Evolutionary conservation across 2,113 vertebrate species (phyloP).

Genomic region (Scatophagus argus): DNA sequence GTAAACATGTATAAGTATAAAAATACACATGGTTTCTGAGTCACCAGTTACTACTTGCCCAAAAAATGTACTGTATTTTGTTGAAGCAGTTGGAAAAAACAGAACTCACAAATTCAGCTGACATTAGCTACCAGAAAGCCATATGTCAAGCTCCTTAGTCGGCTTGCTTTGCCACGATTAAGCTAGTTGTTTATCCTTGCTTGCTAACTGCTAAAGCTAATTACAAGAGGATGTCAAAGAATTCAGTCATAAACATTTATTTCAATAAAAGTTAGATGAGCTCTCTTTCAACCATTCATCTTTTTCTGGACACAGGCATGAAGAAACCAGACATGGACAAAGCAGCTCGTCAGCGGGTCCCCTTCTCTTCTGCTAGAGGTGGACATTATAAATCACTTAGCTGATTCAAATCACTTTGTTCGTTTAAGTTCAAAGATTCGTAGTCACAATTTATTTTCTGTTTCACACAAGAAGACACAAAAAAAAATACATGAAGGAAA

Average conservation of each 20-base stretch:
- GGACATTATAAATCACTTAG: no score
- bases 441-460: no score
- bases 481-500: no score
- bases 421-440: not conserved
- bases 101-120: not conserved
- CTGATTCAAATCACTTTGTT: not conserved
- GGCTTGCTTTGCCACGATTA: not conserved
- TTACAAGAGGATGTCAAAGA: not conserved
- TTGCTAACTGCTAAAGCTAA: not conserved
- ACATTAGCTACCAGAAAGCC: not conserved
- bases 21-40: not conserved
- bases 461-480: no score
- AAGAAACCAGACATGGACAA: not conserved
- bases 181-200: not conserved
- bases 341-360: not conserved
- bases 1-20: not conserved
- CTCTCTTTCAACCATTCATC: not conserved
- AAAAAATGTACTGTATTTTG: not conserved
- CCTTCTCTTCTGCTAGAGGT: not conserved
- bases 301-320: not conserved
- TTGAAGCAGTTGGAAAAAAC: not conserved
- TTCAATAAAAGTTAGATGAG: not conserved
- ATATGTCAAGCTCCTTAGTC: not conserved
- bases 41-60: not conserved
- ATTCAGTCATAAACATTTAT: not conserved